Evolutionary conservation across 64 coral and sea anemone species (phyloP).

Genomic region (Montipora cactus): DNA sequence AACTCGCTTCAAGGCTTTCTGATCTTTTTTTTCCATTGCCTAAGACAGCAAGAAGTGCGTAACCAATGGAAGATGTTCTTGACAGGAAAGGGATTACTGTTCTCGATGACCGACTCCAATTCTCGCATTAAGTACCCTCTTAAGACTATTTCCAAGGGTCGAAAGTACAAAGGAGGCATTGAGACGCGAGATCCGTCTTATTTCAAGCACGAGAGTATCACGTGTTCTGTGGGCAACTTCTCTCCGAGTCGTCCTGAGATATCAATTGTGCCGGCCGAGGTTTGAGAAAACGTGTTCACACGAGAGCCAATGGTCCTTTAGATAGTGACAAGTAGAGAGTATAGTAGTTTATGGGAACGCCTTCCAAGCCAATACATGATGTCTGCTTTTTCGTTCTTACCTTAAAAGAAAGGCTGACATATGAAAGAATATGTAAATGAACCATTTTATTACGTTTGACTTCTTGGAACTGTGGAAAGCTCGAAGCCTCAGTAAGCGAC

Average conservation of each 20-base stretch:
- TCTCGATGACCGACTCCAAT: background rate
- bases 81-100: constrained; percentile 3
- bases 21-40: constrained; percentile 90
- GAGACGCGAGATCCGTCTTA: background rate
- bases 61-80: constrained; percentile 75
- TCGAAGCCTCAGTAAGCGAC: too few relatives aligned
- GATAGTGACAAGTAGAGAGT: background rate
- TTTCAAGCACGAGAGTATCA: background rate
- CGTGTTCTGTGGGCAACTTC: background rate
- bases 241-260: background rate
- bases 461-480: too few relatives aligned
- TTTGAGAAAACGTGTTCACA: background rate
- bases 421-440: too few relatives aligned
- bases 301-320: background rate
- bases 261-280: background rate
- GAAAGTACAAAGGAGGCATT: background rate
- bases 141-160: background rate
- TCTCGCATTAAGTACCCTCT: background rate
- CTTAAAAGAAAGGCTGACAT: too few relatives aligned
- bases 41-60: constrained; percentile 82
- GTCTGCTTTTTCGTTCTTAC: too few relatives aligned
- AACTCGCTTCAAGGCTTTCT: constrained; percentile 93
- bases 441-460: too few relatives aligned
- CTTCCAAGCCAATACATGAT: too few relatives aligned
- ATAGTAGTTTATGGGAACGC: background rate